Evolutionary conservation across 2,113 vertebrate genomes (phyloP), one percentile per base, ranked within the genome.

Genomic region (Eubucco bourcierii): DNA sequence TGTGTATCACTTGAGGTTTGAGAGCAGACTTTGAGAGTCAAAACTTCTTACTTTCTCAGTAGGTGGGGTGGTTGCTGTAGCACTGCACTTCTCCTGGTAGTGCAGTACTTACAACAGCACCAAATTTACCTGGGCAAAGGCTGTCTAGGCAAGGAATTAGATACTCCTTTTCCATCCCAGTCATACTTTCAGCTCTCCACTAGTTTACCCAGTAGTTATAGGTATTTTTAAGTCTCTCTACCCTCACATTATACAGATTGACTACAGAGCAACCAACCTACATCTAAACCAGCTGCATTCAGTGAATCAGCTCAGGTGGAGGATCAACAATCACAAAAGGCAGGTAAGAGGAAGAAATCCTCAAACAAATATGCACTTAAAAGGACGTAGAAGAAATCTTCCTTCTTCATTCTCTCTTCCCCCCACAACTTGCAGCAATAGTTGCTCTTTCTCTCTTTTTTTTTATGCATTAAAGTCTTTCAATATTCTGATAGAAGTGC

Each of bases 281-380:
- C 0, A 0, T 59, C 16, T 56, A 70, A 31, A 31, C 31, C 5
- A 31, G 14, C 7, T 3, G 6, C 25, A 20, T 29, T 55, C 64
- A 56, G 28, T 50, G 28, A 68, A 68, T 34, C 23, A 44, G 28
- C 25, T 39, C 17, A 78, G 13, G 16, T 64, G 52, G 5, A 84
- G 20, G 7, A 87, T 10, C 15, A 68, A 23, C 15, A 12, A 5
- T 18, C 50, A 77, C 20, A 63, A 87, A 64, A 75, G 2, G 2
- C 1, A 4, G 31, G 33, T 39, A 52, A 56, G 10, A 80, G n/a
- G 21, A 88, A 10, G 15, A 14, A 91, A 29, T 33, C 23, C 23
- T 86, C 28, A 84, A 76, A 80, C 1, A 91, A 56, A 75, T 29
- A 64, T 10, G 7, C 9, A 61, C 8, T 50, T 29, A 71, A 68